A percentile compares a stretch with the other conserved stretches of the same genome.
phyloP scores from a whole-genome alignment of 2,797 vertebrate genomes.

The Mycteria americana region DNA sequence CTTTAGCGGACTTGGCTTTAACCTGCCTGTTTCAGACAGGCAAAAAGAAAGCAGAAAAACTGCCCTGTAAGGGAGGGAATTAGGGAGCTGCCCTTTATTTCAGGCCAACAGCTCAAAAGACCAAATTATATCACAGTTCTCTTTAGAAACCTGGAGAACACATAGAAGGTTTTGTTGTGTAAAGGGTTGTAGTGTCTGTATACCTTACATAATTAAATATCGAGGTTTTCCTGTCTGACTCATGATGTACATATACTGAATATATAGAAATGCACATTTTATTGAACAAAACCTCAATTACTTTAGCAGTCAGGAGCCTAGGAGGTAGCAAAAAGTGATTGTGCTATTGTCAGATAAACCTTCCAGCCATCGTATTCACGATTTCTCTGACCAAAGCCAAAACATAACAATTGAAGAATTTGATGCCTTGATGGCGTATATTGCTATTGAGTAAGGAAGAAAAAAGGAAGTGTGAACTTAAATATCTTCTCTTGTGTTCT shows the following conservation, averaged over 20 bases:
- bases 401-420: neutral
- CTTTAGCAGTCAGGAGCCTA: neutral
- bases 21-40: neutral
- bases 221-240: neutral
- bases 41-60: neutral
- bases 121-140: neutral
- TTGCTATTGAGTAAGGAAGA: neutral
- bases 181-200: neutral
- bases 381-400: neutral
- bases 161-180: neutral
- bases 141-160: neutral
- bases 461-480: neutral
- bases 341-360: neutral
- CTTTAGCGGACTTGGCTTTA: neutral
- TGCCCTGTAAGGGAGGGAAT: neutral
- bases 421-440: neutral
- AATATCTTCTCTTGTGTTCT: neutral
- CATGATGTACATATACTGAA: neutral
- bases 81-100: neutral
- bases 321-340: neutral
- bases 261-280: neutral
- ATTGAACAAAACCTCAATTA: neutral
- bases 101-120: neutral
- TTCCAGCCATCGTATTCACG: neutral
- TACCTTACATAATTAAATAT: neutral